A percentile compares a stretch with the other conserved stretches of the same genome.
Conservation (phyloP, 2,113 vertebrate species). For the Nanger granti region DNA sequence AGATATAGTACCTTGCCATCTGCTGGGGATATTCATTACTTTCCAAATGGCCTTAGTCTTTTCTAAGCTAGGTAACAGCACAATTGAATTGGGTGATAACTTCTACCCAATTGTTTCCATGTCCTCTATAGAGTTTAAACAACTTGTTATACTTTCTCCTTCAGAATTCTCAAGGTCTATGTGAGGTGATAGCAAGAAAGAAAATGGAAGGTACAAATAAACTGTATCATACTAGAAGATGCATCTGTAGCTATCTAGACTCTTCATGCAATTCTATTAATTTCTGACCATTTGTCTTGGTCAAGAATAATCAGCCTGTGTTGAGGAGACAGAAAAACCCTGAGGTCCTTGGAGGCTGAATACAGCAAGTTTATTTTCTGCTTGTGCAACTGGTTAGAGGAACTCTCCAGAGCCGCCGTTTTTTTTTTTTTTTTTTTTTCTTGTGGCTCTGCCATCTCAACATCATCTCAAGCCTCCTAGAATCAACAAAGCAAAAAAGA, state of each 20-base stretch:
- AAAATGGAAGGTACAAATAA: background rate
- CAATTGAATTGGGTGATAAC: background rate
- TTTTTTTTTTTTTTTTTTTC: background rate
- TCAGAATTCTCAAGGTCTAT: background rate
- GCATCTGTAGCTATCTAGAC: background rate
- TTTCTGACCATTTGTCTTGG: background rate
- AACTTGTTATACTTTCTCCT: background rate
- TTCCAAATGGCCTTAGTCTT: conserved; percentile 44
- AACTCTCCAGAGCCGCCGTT: background rate
- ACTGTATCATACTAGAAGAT: background rate
- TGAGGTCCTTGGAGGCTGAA: background rate
- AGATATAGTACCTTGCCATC: conserved; percentile 70
- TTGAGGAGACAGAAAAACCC: background rate
- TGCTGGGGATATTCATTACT: conserved; percentile 53
- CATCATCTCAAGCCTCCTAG: background rate
- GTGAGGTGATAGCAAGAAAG: background rate
- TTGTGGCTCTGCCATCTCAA: background rate
- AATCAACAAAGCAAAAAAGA: background rate
- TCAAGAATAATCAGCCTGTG: background rate
- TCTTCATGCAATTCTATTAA: background rate
- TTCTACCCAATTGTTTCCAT: background rate
- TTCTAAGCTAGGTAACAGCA: background rate
- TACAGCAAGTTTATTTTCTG: background rate
- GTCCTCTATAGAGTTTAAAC: background rate
- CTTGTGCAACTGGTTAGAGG: background rate